phyloP scores from a whole-genome alignment of 2,888 invertebrate genomes.

The Amblyjoppa proteus region DNA sequence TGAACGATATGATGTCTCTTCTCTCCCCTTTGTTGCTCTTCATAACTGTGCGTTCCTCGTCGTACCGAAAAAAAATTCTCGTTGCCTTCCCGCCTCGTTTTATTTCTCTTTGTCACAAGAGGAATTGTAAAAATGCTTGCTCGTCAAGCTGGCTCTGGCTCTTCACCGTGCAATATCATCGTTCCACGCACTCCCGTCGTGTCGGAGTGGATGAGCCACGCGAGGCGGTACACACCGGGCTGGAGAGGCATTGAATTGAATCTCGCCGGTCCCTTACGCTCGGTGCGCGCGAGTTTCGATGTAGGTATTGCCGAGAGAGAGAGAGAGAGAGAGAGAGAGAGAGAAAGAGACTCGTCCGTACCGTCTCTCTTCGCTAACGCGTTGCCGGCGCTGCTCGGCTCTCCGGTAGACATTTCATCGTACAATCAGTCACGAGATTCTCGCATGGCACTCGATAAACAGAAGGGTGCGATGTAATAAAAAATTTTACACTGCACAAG shows the following conservation, averaged over 20 bases:
- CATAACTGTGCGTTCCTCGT: constrained; percentile 2
- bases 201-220: constrained; percentile 1
- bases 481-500: neutral
- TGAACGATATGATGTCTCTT: constrained; percentile 23
- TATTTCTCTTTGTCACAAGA: constrained; percentile 30
- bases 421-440: constrained; percentile 33
- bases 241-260: constrained; percentile 49
- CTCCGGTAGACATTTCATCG: constrained; percentile 16
- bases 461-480: constrained; percentile 2
- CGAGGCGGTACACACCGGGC: neutral
- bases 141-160: constrained; percentile 40
- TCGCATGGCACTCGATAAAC: constrained; percentile 17
- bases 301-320: constrained; percentile 29
- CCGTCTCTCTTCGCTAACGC: constrained; percentile 5
- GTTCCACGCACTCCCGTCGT: constrained; percentile 28
- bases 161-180: constrained; percentile 57
- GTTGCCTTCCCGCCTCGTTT: constrained; percentile 12
- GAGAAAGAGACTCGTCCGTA: neutral
- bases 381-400: constrained; percentile 6
- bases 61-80: constrained; percentile 28
- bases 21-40: constrained; percentile 27
- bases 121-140: constrained; percentile 38
- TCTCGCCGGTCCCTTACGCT: constrained; percentile 56
- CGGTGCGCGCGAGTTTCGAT: constrained; percentile 28
- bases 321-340: neutral